Evolutionary conservation across 2,113 vertebrate species (phyloP).

Genomic region (Rhizomys pruinosus): DNA sequence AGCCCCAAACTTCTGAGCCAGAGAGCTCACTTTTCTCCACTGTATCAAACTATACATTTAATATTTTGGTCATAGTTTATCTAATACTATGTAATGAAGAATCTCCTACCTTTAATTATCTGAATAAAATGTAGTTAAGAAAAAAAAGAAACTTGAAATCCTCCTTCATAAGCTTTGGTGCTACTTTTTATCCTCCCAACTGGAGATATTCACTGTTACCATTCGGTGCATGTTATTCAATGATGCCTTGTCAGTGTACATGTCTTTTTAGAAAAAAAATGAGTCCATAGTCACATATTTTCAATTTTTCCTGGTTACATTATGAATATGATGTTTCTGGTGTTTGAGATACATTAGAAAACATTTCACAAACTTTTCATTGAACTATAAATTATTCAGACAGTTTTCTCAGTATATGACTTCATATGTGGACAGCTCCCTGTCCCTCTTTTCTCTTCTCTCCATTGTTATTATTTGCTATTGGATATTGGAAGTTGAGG

Average conservation of each 20-base stretch:
- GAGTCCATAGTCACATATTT: not conserved
- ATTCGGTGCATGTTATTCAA: not conserved
- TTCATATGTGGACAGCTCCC: not conserved
- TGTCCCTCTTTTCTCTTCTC: not conserved
- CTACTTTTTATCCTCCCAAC: not conserved
- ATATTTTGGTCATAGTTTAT: not conserved
- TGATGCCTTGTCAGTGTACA: not conserved
- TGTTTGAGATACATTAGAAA: conserved; percentile 46
- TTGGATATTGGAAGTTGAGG: not conserved
- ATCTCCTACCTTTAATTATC: not conserved
- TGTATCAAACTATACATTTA: not conserved
- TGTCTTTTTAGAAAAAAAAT: conserved; percentile 12
- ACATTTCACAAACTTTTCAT: not conserved
- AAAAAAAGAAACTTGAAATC: not conserved
- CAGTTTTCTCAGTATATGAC: conserved; percentile 15
- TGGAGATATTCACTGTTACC: not conserved
- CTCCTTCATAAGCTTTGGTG: too few relatives aligned
- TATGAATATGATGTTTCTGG: not conserved
- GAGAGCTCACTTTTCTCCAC: not conserved
- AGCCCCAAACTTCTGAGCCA: not conserved
- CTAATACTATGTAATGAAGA: not conserved
- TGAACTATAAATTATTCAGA: not conserved
- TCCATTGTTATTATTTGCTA: not conserved
- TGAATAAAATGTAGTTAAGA: conserved; percentile 5
- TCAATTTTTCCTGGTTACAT: not conserved